Percentiles rank a stretch among this genome's conserved stretches.
These are phyloP conservation scores for Oreotrochilus melanogaster DNA, from an alignment of 2,113 vertebrate species.

Conservation along the genomic window DNA sequence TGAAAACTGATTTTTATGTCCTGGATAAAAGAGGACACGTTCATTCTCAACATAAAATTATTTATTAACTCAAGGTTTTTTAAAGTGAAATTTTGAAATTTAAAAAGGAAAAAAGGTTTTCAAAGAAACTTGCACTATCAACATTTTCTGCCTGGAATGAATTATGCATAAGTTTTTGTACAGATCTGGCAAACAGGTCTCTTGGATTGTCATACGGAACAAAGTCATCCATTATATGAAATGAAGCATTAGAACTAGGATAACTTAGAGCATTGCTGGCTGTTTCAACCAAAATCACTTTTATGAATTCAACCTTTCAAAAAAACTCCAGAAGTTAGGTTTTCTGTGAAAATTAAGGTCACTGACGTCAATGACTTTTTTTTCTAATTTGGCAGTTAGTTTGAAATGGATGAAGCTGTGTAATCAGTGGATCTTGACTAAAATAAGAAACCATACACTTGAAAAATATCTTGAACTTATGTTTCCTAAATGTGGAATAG, in stretches of 20 bases:
- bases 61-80: neutral
- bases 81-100: neutral
- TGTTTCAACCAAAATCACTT: neutral
- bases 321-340: neutral
- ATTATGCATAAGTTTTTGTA: neutral
- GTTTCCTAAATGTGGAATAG: neutral
- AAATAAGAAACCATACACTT: slow-evolving; percentile 33
- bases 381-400: neutral
- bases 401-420: slow-evolving; percentile 15
- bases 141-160: neutral
- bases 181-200: neutral
- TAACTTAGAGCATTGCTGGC: neutral
- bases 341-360: slow-evolving; percentile 7
- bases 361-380: neutral
- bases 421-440: slow-evolving; percentile 51
- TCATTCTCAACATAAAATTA: neutral
- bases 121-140: neutral
- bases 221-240: neutral
- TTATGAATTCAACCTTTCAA: neutral
- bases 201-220: neutral
- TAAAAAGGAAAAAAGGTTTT: neutral
- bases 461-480: slow-evolving; percentile 9
- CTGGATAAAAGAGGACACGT: neutral
- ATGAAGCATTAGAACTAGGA: neutral
- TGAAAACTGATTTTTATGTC: neutral